Evolutionary conservation across 2,113 vertebrate species (phyloP).

Genomic region (Columbina picui): DNA sequence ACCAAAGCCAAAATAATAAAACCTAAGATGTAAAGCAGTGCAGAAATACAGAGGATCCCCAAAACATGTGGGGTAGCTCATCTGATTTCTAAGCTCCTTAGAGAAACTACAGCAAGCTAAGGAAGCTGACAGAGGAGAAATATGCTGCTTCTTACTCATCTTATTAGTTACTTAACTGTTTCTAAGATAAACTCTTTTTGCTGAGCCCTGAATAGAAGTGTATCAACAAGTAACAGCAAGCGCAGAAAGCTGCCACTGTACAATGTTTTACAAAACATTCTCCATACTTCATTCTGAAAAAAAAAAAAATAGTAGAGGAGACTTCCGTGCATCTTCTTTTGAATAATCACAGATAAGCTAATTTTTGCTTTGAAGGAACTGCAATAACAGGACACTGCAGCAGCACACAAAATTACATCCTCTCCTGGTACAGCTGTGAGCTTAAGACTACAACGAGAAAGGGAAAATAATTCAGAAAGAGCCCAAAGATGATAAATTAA

Average conservation of each 20-base stretch:
- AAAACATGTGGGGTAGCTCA: neutral
- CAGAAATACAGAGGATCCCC: neutral
- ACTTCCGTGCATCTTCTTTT: neutral
- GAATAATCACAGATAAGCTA: neutral
- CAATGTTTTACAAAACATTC: neutral
- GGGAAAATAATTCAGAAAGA: neutral
- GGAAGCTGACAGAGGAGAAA: neutral
- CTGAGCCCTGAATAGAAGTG: neutral
- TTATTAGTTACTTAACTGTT: neutral
- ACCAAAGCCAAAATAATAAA: neutral
- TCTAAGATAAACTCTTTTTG: neutral
- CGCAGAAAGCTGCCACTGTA: neutral
- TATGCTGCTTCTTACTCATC: neutral
- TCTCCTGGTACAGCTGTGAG: neutral
- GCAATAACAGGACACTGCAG: neutral
- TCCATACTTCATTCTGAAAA: neutral
- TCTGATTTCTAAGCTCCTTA: neutral
- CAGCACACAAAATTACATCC: neutral
- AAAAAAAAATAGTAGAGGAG: rapidly evolving
- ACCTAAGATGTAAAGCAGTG: neutral
- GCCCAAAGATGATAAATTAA: neutral
- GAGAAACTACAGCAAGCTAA: neutral
- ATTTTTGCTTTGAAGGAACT: neutral
- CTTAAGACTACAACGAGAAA: neutral
- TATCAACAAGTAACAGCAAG: neutral